A percentile compares a stretch with the other conserved stretches of the same genome.
phyloP scores from a whole-genome alignment of 2,797 vertebrate genomes.

The Pelodytes ibericus region DNA sequence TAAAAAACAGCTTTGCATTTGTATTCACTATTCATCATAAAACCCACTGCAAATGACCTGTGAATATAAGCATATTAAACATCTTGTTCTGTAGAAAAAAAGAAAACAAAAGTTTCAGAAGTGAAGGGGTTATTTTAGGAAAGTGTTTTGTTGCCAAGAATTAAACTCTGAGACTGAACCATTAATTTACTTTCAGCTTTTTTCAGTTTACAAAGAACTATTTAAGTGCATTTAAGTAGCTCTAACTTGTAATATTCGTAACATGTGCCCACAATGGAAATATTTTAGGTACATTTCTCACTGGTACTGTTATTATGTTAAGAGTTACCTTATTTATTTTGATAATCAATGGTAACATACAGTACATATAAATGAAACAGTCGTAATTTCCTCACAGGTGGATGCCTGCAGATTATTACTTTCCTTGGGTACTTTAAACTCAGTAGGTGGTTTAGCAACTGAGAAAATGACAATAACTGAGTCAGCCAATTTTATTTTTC shows the following conservation, averaged over 20 bases:
- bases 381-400: neutral
- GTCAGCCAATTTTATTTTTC: slow-evolving; percentile 1
- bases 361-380: neutral
- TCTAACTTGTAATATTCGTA: neutral
- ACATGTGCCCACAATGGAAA: neutral
- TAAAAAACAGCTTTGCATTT: too few relatives aligned
- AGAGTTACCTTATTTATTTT: neutral
- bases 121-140: neutral
- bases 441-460: neutral
- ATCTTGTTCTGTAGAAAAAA: too few relatives aligned
- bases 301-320: neutral
- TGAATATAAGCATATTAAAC: too few relatives aligned
- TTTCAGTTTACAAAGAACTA: too few relatives aligned
- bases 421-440: neutral
- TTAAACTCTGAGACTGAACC: neutral
- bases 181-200: neutral
- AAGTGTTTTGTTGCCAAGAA: neutral
- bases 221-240: neutral
- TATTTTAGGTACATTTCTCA: neutral
- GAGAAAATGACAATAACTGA: neutral
- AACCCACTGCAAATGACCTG: too few relatives aligned
- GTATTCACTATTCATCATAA: too few relatives aligned
- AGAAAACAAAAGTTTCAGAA: neutral
- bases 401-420: neutral
- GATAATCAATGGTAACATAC: neutral